phyloP scores from a whole-genome alignment of 2,113 vertebrate species.

The Procavia capensis region DNA sequence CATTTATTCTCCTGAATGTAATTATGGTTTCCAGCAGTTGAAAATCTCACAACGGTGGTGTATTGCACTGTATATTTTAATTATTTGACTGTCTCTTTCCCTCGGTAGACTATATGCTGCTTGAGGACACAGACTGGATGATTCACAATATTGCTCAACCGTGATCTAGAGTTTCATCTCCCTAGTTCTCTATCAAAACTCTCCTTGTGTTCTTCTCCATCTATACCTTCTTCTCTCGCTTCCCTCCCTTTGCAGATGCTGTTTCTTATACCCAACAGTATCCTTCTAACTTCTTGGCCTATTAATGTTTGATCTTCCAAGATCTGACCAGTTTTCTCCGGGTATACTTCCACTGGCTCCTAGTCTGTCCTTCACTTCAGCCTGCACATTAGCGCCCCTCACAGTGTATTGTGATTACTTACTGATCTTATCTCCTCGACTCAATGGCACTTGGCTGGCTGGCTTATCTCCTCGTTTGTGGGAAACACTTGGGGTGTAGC shows the following conservation, averaged over 20 bases:
- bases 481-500: too few relatives aligned
- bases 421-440: accelerated
- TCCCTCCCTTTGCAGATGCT: background rate
- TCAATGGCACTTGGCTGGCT: too few relatives aligned
- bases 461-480: too few relatives aligned
- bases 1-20: background rate
- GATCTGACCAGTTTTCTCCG: accelerated
- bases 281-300: background rate
- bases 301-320: background rate
- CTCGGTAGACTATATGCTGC: background rate
- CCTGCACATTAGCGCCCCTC: accelerated
- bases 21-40: background rate
- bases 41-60: background rate
- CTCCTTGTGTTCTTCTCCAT: background rate
- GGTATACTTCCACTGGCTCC: background rate
- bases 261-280: background rate
- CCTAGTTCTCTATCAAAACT: background rate
- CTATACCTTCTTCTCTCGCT: too few relatives aligned
- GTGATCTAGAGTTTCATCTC: background rate
- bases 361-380: background rate
- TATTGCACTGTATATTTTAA: accelerated
- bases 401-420: accelerated
- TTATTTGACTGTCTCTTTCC: background rate
- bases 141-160: background rate
- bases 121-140: background rate